Evolutionary conservation across 2,888 invertebrate species (phyloP), one percentile per base, ranked within the genome.

Genomic region (Ormia ochracea): DNA sequence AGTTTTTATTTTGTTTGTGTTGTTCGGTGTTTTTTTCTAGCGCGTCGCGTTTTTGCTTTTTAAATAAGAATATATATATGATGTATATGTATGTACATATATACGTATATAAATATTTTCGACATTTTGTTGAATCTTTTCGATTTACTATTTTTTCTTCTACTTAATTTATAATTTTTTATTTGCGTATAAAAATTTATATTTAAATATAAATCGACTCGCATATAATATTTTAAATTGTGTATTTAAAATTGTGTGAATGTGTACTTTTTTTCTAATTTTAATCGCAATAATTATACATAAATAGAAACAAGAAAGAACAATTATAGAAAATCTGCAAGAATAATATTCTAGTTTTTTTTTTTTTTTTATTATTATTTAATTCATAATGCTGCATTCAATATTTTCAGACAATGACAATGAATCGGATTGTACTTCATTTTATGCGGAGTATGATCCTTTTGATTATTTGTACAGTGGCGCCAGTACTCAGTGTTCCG

Each of bases 381-480:
- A 59, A 52, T 54, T 73, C 76, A 54, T 66, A 79, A 86, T 80
- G 69, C 82, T 88, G 85, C 84, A 87, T 84, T 88, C 88, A 84
- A 83, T 89, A 88, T 86, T 89, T 90, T 86, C 87, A 86, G 92
- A 91, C 84, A 91, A 91, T 83, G 92, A 91, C 83, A 87, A 90
- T 76, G 91, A 90, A 81, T 93, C 93, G 21, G 91, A 93, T 82
- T 91, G 92, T 83, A 91, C 92, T 75, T 93, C 93, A 63, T 93
- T 94, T 82, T 94, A 95, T 85, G 93, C 94, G 84, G 93, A 94
- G 78, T 94, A 94, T 85, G 94, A 95, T 89, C 94, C 94, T n/a
- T 94, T 94, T 84, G 94, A 94, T 87, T 94, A 94, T 87, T 92
- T 94, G 88, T 93, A 94, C 86, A 92, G 92, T 84, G 91, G 91